Percentiles rank a stretch among this genome's conserved stretches.
phyloP scores from a whole-genome alignment of 2,113 vertebrate species.

The Suncus etruscus region DNA sequence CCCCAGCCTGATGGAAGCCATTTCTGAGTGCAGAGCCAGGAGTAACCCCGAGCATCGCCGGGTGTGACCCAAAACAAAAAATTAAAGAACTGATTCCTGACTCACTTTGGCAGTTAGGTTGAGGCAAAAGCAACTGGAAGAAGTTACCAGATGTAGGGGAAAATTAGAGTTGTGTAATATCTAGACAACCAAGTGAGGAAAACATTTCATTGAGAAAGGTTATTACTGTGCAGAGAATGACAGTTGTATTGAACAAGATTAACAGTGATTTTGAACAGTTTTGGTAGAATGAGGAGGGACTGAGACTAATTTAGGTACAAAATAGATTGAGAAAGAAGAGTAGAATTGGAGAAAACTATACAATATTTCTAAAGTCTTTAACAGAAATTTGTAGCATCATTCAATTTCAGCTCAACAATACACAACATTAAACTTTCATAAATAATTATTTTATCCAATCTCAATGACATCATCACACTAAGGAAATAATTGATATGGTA shows the following conservation, averaged over 20 bases:
- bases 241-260: not conserved
- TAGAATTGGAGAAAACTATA: slow-evolving; percentile 11
- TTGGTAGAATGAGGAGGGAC: not conserved
- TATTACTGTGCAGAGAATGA: slow-evolving; percentile 1
- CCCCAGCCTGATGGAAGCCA: too few relatives aligned
- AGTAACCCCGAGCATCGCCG: too few relatives aligned
- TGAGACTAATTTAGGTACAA: not conserved
- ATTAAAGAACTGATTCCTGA: not conserved
- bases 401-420: not conserved
- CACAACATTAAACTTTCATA: not conserved
- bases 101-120: not conserved
- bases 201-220: not conserved
- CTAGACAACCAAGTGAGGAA: not conserved
- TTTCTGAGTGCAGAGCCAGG: too few relatives aligned
- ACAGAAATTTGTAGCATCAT: not conserved
- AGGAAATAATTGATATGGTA: not conserved
- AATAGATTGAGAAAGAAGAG: not conserved
- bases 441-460: not conserved
- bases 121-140: not conserved
- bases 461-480: not conserved
- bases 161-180: not conserved
- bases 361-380: slow-evolving; percentile 25
- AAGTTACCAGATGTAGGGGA: not conserved
- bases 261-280: slow-evolving; percentile 11
- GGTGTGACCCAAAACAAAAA: too few relatives aligned